phyloP scores from a whole-genome alignment of 2,888 invertebrate species.

The Sympetrum striolatum region DNA sequence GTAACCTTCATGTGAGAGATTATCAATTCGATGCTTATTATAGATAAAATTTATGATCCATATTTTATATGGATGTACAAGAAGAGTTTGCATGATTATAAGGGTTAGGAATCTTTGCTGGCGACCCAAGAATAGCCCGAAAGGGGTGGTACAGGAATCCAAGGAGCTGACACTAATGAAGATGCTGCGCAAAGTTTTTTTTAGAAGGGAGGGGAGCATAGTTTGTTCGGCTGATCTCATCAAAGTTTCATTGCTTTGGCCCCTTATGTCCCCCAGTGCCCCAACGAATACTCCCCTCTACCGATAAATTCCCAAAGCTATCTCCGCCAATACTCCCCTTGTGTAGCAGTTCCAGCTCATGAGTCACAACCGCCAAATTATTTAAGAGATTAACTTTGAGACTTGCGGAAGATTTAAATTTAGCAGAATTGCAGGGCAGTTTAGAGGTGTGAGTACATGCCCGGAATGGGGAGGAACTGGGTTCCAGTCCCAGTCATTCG shows the following conservation, averaged over 20 bases:
- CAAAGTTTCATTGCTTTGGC: conserved; percentile 48
- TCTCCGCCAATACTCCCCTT: background rate
- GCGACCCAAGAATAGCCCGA: too few species aligned
- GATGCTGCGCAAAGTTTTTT: conserved; percentile 4
- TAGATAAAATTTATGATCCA: too few species aligned
- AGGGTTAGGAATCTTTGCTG: too few species aligned
- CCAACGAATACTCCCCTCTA: conserved; percentile 50
- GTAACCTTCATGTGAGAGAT: too few species aligned
- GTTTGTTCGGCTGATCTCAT: conserved; percentile 45
- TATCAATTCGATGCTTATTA: too few species aligned
- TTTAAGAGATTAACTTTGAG: background rate
- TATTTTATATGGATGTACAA: too few species aligned
- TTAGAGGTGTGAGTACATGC: too few species aligned
- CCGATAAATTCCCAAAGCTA: conserved; percentile 44
- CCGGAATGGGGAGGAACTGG: too few species aligned
- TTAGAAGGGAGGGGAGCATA: background rate
- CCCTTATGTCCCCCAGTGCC: conserved; percentile 44
- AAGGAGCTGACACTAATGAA: conserved; percentile 12
- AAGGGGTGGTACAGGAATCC: background rate
- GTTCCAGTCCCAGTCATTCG: too few species aligned
- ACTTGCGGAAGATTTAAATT: background rate
- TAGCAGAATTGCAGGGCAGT: too few species aligned
- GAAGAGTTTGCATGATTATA: too few species aligned
- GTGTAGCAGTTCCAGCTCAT: conserved; percentile 16
- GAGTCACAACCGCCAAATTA: background rate